Conservation (phyloP, 2,888 invertebrate genomes). For the Cryptus viduatorius region DNA sequence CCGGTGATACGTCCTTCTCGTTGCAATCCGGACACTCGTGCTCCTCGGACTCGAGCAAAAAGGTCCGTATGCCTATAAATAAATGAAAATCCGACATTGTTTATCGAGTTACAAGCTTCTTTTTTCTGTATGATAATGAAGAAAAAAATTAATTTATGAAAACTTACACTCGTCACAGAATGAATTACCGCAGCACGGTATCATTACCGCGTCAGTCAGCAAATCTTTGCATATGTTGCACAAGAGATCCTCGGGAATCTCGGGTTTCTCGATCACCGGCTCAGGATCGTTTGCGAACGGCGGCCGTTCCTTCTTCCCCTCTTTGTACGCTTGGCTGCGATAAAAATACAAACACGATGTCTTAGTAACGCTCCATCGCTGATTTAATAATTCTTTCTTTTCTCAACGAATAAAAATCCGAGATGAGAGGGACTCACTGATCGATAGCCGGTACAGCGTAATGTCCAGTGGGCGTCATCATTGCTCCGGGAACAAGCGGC, state of each 20-base stretch:
- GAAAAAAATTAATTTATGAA: not conserved
- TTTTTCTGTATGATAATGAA: not conserved
- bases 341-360: conserved; percentile 23
- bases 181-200: conserved; percentile 98
- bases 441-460: conserved; percentile 96
- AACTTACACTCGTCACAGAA: conserved; percentile 98
- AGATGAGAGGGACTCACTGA: conserved; percentile 88
- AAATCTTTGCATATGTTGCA: conserved; percentile 97
- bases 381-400: not conserved
- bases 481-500: conserved; percentile 94
- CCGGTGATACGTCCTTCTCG: conserved; percentile 96
- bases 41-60: conserved; percentile 96
- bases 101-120: conserved; percentile 34
- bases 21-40: conserved; percentile 98
- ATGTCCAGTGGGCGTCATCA: conserved; percentile 95
- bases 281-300: conserved; percentile 88
- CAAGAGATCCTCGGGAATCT: conserved; percentile 95
- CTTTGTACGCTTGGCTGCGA: conserved; percentile 91
- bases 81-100: conserved; percentile 13
- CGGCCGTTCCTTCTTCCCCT: conserved; percentile 89
- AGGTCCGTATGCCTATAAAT: conserved; percentile 92
- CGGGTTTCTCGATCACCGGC: conserved; percentile 86
- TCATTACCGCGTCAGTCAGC: conserved; percentile 98
- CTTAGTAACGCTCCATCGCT: not conserved
- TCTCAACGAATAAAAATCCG: not conserved